phyloP scores from a whole-genome alignment of 2,888 invertebrate genomes.

The Bimastos eiseni region DNA sequence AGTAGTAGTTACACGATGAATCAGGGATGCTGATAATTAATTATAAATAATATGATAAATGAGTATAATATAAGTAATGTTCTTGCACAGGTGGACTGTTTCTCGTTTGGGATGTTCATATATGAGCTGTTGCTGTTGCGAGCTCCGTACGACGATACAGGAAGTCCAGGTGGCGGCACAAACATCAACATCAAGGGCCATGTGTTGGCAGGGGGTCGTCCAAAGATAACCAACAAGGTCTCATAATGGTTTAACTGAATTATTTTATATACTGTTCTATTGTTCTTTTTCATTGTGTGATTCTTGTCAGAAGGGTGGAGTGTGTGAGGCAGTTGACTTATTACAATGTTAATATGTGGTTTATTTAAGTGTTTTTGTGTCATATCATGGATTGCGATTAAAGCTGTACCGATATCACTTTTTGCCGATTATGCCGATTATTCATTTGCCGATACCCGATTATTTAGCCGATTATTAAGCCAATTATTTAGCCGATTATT shows the following conservation, averaged over 20 bases:
- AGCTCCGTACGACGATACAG: conserved; percentile 79
- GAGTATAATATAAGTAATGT: background rate
- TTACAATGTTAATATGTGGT: no score
- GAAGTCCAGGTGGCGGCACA: conserved; percentile 70
- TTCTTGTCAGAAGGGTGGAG: background rate
- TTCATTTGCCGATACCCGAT: no score
- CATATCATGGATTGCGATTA: no score
- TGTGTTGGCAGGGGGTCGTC: conserved; percentile 90
- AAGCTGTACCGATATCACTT: no score
- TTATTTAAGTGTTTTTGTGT: no score
- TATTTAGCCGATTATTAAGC: no score
- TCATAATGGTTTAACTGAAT: background rate
- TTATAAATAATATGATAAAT: background rate
- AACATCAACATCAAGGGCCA: conserved; percentile 91
- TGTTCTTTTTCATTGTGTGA: background rate
- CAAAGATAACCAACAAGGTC: conserved; percentile 81
- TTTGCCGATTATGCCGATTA: no score
- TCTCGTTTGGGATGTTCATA: conserved; percentile 97
- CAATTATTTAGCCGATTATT: no score
- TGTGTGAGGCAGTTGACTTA: no score
- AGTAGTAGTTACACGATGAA: background rate
- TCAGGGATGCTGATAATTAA: background rate
- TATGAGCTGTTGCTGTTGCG: conserved; percentile 91
- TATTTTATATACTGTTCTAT: no score
- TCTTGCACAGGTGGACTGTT: conserved; percentile 81